Base-by-base conservation (phyloP, 1,140 invertebrate species). In the Drosophila fuyamai region DNA sequence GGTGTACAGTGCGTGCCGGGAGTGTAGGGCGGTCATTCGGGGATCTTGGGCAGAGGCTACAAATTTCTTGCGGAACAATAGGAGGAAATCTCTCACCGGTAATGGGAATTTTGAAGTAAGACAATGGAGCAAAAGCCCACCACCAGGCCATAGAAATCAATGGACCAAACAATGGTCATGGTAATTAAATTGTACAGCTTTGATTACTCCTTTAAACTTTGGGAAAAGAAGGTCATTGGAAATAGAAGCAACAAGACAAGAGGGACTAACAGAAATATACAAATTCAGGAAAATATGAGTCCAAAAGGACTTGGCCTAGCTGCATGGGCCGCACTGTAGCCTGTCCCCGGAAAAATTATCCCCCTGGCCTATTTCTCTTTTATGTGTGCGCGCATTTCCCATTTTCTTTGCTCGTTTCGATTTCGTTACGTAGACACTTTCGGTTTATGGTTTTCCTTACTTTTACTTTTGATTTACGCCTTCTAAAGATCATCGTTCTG, bases 371-470 rank as follows among this genome's bases (percentile, higher is more conserved):
- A 32, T 63, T 56, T 81, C 57, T 56, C 58, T 67, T 79, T 63
- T 63, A 60, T 62, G 55, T 68, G 53, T 66, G 71, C 53, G 76
- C 57, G 55, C 59, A 56, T 75, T 81, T 62, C 48, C 66, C 70
- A 36, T 81, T 80, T 71, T 16, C 14, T 40, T 71, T 70, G 67
- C 68, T 71, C 53, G 54, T 78, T 63, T 60, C 55, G 18, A 60
- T 66, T 73, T 72, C 43, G 43, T 59, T 79, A 48, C 50, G 44
- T 71, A 71, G 65, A 71, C 68, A 71, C 65, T 71, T 71, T 71
- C 51, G 44, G 43, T 50, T 71, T 71, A 71, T 71, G 53, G 66
- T 71, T 71, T 71, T 58, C n/a, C 35, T 58, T 71, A 58, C 53
- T 32, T 71, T 32, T 51, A 51, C 48, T 35, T 71, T 71, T 71